These are phyloP conservation scores for Hucho hucho DNA, from an alignment of 2,113 vertebrate species.

Conservation along the genomic window DNA sequence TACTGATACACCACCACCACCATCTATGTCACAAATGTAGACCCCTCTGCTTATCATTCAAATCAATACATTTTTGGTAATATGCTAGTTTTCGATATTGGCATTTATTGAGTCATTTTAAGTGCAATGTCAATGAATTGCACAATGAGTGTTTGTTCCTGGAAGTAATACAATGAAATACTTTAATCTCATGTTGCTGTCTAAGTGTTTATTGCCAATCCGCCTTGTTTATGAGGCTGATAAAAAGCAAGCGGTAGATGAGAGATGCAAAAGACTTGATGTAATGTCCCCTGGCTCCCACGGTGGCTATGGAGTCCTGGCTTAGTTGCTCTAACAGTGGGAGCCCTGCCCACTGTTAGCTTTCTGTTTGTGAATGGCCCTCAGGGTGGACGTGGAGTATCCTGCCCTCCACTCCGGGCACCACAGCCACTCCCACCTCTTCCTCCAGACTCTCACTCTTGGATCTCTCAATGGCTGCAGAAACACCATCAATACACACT, in stretches of 20 bases:
- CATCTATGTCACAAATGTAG: too few relatives aligned
- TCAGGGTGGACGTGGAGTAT: slow-evolving; percentile 50
- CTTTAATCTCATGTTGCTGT: background rate
- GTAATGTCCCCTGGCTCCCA: background rate
- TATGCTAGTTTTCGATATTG: too few relatives aligned
- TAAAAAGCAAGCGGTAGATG: background rate
- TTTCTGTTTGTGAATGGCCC: slow-evolving; percentile 31
- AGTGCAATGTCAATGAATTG: background rate
- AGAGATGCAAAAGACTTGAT: background rate
- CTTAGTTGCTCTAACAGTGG: background rate
- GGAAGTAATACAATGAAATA: background rate
- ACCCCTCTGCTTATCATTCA: too few relatives aligned
- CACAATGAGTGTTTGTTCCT: too few relatives aligned
- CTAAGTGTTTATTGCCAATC: background rate
- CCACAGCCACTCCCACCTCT: slow-evolving; percentile 32
- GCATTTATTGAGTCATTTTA: background rate
- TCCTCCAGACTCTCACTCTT: slow-evolving; percentile 21
- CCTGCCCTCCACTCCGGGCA: slow-evolving; percentile 43
- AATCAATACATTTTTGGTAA: too few relatives aligned
- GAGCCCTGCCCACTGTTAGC: background rate
- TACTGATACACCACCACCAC: too few relatives aligned
- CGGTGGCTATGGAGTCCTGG: background rate
- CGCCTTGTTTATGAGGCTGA: background rate
- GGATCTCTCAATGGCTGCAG: slow-evolving; percentile 46
- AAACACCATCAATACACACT: background rate